Percentiles rank a stretch among this genome's conserved stretches.
phyloP scores from a whole-genome alignment of 2,888 invertebrate genomes.

The Pachliopta kotzebuea region DNA sequence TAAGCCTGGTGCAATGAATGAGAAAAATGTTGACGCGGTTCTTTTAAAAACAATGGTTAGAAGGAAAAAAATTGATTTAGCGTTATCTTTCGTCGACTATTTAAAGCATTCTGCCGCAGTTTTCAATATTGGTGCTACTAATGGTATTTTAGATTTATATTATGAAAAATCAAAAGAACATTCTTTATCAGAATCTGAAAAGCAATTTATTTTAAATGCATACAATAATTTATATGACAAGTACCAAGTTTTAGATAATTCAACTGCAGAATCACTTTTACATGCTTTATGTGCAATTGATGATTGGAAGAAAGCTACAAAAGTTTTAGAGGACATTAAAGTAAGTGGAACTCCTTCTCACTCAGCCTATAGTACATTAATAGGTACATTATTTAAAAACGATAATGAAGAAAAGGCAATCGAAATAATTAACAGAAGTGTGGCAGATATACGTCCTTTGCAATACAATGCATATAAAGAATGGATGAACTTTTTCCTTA shows the following conservation, averaged over 20 bases:
- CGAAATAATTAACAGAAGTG: slow-evolving; percentile 79
- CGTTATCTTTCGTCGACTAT: slow-evolving; percentile 80
- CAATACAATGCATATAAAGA: slow-evolving; percentile 69
- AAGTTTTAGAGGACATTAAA: slow-evolving; percentile 81
- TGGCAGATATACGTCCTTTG: slow-evolving; percentile 62
- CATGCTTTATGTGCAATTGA: slow-evolving; percentile 82
- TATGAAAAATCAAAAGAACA: slow-evolving; percentile 52
- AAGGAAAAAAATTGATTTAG: slow-evolving; percentile 66
- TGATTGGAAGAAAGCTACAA: slow-evolving; percentile 82
- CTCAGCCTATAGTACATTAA: slow-evolving; percentile 73
- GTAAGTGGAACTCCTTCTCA: slow-evolving; percentile 66
- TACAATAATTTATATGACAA: slow-evolving; percentile 70
- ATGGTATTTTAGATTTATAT: slow-evolving; percentile 80
- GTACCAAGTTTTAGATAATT: slow-evolving; percentile 80
- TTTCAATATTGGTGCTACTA: slow-evolving; percentile 80
- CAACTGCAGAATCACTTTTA: slow-evolving; percentile 81
- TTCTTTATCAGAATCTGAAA: slow-evolving; percentile 64
- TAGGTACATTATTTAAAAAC: slow-evolving; percentile 81
- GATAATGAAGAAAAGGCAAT: slow-evolving; percentile 81
- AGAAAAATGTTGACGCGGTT: slow-evolving; percentile 81
- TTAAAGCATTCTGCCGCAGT: slow-evolving; percentile 67
- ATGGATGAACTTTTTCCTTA: slow-evolving; percentile 75
- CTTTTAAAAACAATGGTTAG: slow-evolving; percentile 77
- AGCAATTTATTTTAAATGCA: slow-evolving; percentile 75
- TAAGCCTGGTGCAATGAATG: slow-evolving; percentile 55